Evolutionary conservation across 2,113 vertebrate genomes (phyloP).

Genomic region (Brienomyrus longianalis): DNA sequence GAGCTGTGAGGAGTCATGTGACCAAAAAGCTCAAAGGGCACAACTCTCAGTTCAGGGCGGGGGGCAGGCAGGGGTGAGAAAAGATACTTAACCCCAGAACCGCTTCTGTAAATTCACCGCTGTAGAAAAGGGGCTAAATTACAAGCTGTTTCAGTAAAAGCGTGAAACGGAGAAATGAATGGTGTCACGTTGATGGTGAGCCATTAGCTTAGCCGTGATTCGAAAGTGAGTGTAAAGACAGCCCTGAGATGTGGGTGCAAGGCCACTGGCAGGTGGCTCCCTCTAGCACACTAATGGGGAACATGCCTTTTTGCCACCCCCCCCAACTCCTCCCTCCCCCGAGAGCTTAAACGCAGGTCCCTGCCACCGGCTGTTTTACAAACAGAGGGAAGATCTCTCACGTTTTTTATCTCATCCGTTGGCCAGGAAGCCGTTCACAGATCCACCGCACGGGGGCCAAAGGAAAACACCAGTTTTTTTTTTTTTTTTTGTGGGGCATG

Average conservation of each 20-base stretch:
- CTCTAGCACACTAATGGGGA: background rate
- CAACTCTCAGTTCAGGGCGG: background rate
- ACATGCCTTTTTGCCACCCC: background rate
- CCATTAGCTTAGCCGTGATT: background rate
- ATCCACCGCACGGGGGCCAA: constrained; percentile 11
- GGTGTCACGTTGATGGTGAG: background rate
- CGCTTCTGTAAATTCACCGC: background rate
- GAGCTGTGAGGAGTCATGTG: background rate
- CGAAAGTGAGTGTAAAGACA: background rate
- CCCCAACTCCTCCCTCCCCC: background rate
- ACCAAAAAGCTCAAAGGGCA: background rate
- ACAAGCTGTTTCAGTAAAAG: background rate
- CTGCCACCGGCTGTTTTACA: constrained; percentile 67
- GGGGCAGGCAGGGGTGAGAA: background rate
- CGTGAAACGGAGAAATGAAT: background rate
- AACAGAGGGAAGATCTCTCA: constrained; percentile 54
- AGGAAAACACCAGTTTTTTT: constrained; percentile 22
- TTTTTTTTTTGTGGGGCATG: constrained; percentile 23
- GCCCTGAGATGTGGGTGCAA: background rate
- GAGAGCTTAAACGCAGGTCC: constrained; percentile 24
- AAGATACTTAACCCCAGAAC: background rate
- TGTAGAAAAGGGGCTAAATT: background rate
- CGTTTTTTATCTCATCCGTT: background rate
- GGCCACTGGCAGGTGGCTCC: background rate
- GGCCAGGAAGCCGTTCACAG: constrained; percentile 19